phyloP scores from a whole-genome alignment of 2,113 vertebrate species.

The Corvus cornix region DNA sequence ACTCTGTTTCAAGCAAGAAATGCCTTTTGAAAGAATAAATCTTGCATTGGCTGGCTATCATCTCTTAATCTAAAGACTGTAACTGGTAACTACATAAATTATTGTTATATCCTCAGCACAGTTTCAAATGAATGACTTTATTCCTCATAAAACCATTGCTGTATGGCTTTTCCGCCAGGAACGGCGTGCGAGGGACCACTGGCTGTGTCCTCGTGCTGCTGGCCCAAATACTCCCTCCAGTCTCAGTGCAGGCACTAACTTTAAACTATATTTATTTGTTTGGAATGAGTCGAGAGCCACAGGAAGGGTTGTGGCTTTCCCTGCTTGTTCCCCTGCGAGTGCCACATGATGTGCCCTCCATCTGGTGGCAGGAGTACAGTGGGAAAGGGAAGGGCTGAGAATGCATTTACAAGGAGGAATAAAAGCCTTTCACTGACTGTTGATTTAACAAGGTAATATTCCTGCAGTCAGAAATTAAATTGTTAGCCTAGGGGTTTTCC shows the following conservation, averaged over 20 bases:
- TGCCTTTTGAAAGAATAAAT: not conserved
- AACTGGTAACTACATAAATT: not conserved
- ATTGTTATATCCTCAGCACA: not conserved
- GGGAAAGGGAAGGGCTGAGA: not conserved
- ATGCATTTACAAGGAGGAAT: not conserved
- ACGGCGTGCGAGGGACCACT: not conserved
- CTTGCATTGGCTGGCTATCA: not conserved
- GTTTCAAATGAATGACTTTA: not conserved
- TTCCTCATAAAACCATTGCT: not conserved
- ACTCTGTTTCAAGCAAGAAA: not conserved
- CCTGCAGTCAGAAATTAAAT: conserved; percentile 49
- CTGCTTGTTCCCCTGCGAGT: not conserved
- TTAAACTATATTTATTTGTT: not conserved
- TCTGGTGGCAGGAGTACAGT: conserved; percentile 46
- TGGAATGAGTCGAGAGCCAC: not conserved
- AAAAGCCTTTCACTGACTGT: conserved; percentile 17
- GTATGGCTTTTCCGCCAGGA: not conserved
- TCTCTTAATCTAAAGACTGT: not conserved
- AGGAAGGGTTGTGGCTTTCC: not conserved
- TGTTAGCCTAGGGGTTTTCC: conserved; percentile 6
- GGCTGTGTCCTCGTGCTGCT: not conserved
- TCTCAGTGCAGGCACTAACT: not conserved
- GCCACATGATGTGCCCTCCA: conserved; percentile 11
- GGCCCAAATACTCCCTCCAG: not conserved
- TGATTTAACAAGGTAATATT: conserved; percentile 46